Base-by-base conservation (phyloP, 2,113 vertebrate species). In the Myrmecophaga tridactyla region DNA sequence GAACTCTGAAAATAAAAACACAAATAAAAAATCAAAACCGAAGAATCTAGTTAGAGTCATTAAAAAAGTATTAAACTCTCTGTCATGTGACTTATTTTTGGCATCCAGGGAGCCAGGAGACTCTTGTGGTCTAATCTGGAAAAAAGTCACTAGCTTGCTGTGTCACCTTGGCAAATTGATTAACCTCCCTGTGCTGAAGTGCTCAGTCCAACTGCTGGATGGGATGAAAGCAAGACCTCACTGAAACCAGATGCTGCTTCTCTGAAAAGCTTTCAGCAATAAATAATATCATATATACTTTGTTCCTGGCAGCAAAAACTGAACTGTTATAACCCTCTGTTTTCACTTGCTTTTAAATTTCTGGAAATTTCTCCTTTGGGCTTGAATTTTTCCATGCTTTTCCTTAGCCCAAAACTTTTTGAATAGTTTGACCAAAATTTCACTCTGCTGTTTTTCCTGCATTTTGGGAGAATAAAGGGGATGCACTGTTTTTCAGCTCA, bases 251-350 rank as follows among this genome's bases (percentile, higher is more conserved):
- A 97, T 96, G 97, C 97, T 94, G 96, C 86, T 83, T 94, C 95
- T 94, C 90, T 51, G 91, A 97, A 87, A 86, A 86, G 92, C 89
- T 90, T 90, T 96, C 89, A 72, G 96, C 94, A 96, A 87, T 98
- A 98, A 98, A 97, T 98, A 98, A 97, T 96, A 96, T 97, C 89
- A 0, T 97, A 97, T 98, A 98, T 95, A 96, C 96, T 98, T 97
- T 96, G 97, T 97, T 97, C 96, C 94, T 97, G 97, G 97, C 97
- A 96, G 80, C 86, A 85, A 69, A 95, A 53, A 31, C 83, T 97
- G 97, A 97, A 97, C 97, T 97, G 84, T 96, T 96, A 95, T 97
- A 98, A 97, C 96, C 97, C 84, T 41, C 91, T 98, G 95, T 96
- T 97, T 98, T 97, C 93, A 96, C 96, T 97, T 96, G 96, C 97